Conservation (phyloP, 92 coral and sea anemone species). For the Montipora capitata region DNA sequence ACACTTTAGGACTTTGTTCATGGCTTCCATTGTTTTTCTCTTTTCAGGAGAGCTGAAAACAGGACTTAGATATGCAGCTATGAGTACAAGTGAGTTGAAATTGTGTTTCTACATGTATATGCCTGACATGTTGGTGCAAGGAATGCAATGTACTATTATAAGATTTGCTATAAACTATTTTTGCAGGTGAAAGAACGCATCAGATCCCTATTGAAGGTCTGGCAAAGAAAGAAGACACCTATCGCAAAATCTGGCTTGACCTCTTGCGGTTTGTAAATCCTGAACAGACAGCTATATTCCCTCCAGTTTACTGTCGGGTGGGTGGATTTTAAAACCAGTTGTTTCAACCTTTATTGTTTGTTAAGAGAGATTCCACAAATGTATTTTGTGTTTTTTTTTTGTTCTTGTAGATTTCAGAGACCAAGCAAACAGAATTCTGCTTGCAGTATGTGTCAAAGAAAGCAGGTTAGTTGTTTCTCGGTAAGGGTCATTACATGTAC, state of each 20-base stretch:
- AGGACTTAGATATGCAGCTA: slow-evolving; percentile 88
- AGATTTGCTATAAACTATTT: no score
- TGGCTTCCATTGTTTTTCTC: not conserved
- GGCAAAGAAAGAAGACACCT: slow-evolving; percentile 82
- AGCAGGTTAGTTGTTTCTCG: slow-evolving; percentile 75
- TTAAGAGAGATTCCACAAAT: not conserved
- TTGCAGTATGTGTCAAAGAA: slow-evolving; percentile 87
- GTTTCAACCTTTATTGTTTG: not conserved
- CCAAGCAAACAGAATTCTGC: slow-evolving; percentile 90
- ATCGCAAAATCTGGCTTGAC: slow-evolving; percentile 87
- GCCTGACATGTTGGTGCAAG: no score
- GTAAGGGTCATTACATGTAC: no score
- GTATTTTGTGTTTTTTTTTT: no score
- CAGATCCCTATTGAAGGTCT: slow-evolving; percentile 93
- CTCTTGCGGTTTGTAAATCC: slow-evolving; percentile 90
- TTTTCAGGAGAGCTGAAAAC: slow-evolving; percentile 86
- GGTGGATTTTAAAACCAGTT: not conserved
- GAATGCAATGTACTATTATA: no score
- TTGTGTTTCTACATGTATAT: no score
- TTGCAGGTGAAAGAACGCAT: slow-evolving; percentile 93
- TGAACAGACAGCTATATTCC: slow-evolving; percentile 74
- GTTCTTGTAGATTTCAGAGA: slow-evolving; percentile 85
- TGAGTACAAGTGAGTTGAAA: slow-evolving; percentile 86
- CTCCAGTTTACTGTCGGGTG: slow-evolving; percentile 97
- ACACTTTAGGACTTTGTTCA: no score